phyloP scores from a whole-genome alignment of 2,797 vertebrate species.

The Peromyscus aztecus region DNA sequence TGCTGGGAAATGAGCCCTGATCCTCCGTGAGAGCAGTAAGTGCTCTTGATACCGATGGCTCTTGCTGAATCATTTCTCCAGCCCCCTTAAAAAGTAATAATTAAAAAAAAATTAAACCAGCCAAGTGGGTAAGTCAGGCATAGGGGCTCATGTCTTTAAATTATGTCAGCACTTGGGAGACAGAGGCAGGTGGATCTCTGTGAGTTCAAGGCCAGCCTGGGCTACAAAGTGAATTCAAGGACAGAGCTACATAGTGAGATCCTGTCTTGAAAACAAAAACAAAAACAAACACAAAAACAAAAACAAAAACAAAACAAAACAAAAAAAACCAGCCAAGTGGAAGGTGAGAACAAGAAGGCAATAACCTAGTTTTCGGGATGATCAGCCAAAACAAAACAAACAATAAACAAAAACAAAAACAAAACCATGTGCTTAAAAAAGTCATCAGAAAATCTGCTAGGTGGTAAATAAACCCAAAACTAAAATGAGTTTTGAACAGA shows the following conservation, averaged over 20 bases:
- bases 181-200: background rate
- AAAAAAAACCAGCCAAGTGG: too few species aligned
- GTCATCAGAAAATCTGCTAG: background rate
- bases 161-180: background rate
- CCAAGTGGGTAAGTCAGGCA: too few species aligned
- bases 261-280: too few species aligned
- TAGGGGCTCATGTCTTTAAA: background rate
- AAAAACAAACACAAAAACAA: too few species aligned
- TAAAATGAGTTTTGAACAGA: background rate
- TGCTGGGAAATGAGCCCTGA: background rate
- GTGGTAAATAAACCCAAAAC: background rate
- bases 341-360: too few species aligned
- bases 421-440: background rate
- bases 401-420: too few species aligned
- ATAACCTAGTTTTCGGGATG: too few species aligned
- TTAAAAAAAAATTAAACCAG: background rate
- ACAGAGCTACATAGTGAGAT: background rate
- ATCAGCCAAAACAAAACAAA: too few species aligned
- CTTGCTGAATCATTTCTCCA: background rate
- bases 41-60: background rate
- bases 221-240: background rate
- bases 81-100: background rate
- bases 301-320: too few species aligned
- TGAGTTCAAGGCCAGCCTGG: background rate
- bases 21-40: background rate